A percentile compares a stretch with the other conserved stretches of the same genome.
phyloP scores from a whole-genome alignment of 2,113 vertebrate species.

The Vulpes ferrilata region DNA sequence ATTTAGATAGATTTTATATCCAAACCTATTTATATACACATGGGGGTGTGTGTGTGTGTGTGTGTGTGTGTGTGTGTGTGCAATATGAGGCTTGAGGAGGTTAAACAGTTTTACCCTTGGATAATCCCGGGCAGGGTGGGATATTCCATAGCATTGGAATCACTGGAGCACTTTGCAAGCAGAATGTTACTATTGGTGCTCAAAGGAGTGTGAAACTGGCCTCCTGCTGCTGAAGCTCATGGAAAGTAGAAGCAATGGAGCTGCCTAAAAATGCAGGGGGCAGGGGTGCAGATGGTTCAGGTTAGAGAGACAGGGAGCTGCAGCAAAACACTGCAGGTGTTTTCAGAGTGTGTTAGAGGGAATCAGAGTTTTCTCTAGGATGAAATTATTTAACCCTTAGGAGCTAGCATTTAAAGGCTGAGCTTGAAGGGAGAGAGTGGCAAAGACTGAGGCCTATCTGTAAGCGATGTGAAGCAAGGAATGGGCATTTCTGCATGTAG shows the following conservation, averaged over 20 bases:
- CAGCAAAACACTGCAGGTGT: not conserved
- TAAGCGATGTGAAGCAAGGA: not conserved
- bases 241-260: not conserved
- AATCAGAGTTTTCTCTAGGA: not conserved
- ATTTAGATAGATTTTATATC: not conserved
- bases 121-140: not conserved
- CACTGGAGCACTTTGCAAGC: not conserved
- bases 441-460: not conserved
- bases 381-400: not conserved
- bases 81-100: not conserved
- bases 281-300: not conserved
- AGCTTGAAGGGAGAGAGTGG: not conserved
- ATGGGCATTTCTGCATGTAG: not conserved
- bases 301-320: not conserved
- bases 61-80: rapidly evolving
- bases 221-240: not conserved
- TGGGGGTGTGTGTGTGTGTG: not conserved
- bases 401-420: not conserved
- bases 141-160: not conserved
- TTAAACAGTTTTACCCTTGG: not conserved
- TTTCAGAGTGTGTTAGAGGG: not conserved
- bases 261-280: not conserved
- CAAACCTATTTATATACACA: not conserved
- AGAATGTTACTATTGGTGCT: not conserved
- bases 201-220: not conserved